Base-by-base conservation (phyloP, 2,113 vertebrate species). In the Leucoraja erinaceus region DNA sequence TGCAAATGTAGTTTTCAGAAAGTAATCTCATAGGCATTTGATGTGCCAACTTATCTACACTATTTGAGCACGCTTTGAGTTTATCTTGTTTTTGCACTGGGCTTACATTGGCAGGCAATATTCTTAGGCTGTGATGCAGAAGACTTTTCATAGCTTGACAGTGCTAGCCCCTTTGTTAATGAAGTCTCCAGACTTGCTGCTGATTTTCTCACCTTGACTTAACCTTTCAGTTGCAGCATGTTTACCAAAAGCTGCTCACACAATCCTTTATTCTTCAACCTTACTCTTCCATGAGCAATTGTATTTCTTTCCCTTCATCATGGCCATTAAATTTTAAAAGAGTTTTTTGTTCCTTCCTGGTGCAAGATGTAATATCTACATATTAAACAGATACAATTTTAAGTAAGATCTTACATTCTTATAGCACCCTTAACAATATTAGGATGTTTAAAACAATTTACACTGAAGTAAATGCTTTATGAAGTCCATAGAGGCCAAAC, bases 21-120 rank as follows among this genome's bases (percentile, higher is more conserved):
- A 38, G 68, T 91, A 91, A 91, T 91, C 90, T 91, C 90, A 91
- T 54, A 74, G 90, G 90, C 33, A 68, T 74, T 91, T 91, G 90
- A 54, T 91, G 33, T 72, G 38, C 33, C 90, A 91, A 91, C 33
- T 74, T 91, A 91, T 91, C 90, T 54, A 5, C 28, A 20, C 66
- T 91, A 33, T 91, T 91, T 74, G 90, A 91, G 90, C 72, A 6
- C 10, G 22, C 22, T 74, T 91, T 91, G 66, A 5, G 68, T 33
- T 91, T 91, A 91, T 91, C 90, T 91, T 74, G 22, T 22, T 5
- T 25, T 72, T 91, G 90, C 90, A 91, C 68, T 54, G 66, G 68
- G 38, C 11, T 70, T 33, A 91, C 22, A 14, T 54, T 91, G 90
- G 38, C 68, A 91, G 66, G 66, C 90, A 74, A 91, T 91, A 70